Base-by-base conservation (phyloP, 2,797 vertebrate species). In the Acanthopagrus latus region DNA sequence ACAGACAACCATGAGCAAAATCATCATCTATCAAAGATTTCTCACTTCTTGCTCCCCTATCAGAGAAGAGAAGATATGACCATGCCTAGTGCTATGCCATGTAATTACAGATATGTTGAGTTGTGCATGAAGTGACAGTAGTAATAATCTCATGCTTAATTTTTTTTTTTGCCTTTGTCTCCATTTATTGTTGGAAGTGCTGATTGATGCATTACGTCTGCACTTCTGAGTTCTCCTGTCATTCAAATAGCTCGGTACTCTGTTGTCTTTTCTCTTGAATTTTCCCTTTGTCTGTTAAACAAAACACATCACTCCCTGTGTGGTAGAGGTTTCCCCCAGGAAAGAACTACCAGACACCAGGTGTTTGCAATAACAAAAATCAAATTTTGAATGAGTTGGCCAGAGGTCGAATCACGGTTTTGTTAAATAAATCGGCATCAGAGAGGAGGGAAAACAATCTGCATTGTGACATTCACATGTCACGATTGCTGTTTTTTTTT, bases 241-340 rank as follows among this genome's bases (percentile, higher is more conserved):
- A 65, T 71, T 73, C 57, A 76, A 71, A 66, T 11, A 46, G 64
- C 57, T 54, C 55, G 50, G 7, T 43, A 11, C 23, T 54, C 38
- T 72, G 59, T 75, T 69, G 65, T 81, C 60, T 69, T 67, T 70
- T 62, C 74, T 82, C 76, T 58, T 78, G 68, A 83, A 57, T 80
- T 78, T 74, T 76, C 69, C 50, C 44, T 62, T 74, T 46, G 73
- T 67, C 44, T 64, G 50, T 54, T 29, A 55, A 78, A 80, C 44
- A 72, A 75, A 87, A 58, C 25, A 7, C 65, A 67, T 60, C 51
- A 13, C 68, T 72, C 64, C 62, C 62, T 77, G 56, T 71, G 51
- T 71, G 58, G 64, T 43, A 5, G 52, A 55, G 46, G 23, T 55
- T 58, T 8, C 27, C 62, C 55, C 7, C 2, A 29, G 69, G 58